Base-by-base conservation (phyloP, 2,113 vertebrate species). In the Burhinus oedicnemus region DNA sequence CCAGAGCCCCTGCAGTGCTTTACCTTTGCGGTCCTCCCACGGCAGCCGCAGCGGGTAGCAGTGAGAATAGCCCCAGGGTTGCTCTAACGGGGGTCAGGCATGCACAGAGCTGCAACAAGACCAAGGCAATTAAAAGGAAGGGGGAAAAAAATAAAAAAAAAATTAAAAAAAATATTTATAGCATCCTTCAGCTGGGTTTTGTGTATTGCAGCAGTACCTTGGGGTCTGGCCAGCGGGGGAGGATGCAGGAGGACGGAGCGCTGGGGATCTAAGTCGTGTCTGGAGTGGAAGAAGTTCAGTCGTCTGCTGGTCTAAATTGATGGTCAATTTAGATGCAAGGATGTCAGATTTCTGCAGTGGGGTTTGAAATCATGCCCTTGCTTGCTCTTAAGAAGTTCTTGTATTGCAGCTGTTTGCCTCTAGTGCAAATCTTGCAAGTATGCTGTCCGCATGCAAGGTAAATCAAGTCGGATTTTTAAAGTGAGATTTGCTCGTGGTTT, bases 121-220 rank as follows among this genome's bases (percentile, higher is more conserved):
- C 32, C 27, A 57, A 26, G 40, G 32, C 20, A 44, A 72, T 51
- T 27, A 72, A 86, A 61, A 40, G 8, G 32, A 68, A 12, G 8
- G 27, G 16, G 12, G 1, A 12, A 11, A 13, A 15, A 6, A 10
- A 23, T 2, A 15, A 12, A 27, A 6, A 10, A 23, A 3, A 15
- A 12, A 27, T 29, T n/a, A 44, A 20, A 27, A 42, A 29, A 20
- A 27, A 4, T 22, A 42, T 38, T 30, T 19, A 34, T 34, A 44
- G 11, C 19, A 34, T 19, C 21, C 16, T 40, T 54, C 15, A 13
- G 6, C 5, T 29, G 34, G 11, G 6, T 36, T 78, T 70, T 71
- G 8, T 22, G 38, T 23, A 7, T 11, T 64, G 29, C 20, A 55
- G 51, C 26, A 2, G 0, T 16, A 47, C 19, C 3, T 30, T 4